A percentile compares a stretch with the other conserved stretches of the same genome.
phyloP scores from a whole-genome alignment of 2,888 invertebrate genomes.

The Lasioglossum figueresi region DNA sequence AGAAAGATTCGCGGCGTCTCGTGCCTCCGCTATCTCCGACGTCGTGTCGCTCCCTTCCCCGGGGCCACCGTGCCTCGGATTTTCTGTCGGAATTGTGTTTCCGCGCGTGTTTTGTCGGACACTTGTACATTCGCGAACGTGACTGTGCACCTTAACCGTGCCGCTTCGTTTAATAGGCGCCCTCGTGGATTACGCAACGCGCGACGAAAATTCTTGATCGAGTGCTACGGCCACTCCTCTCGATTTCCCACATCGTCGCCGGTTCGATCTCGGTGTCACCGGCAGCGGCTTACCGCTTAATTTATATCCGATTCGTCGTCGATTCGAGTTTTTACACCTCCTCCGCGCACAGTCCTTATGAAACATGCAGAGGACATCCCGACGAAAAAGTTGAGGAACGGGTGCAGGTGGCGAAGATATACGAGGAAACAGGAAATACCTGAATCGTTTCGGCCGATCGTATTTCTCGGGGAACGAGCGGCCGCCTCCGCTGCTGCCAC shows the following conservation, averaged over 20 bases:
- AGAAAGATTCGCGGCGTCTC: slow-evolving; percentile 42
- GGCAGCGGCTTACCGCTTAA: slow-evolving; percentile 65
- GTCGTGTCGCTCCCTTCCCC: background rate
- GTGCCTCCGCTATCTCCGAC: background rate
- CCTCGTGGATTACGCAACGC: slow-evolving; percentile 28
- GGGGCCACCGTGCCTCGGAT: background rate
- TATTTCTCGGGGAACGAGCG: slow-evolving; percentile 65
- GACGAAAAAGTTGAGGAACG: slow-evolving; percentile 74
- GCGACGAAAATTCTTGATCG: slow-evolving; percentile 29
- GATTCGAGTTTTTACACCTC: slow-evolving; percentile 69
- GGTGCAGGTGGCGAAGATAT: slow-evolving; percentile 74
- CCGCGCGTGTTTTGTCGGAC: slow-evolving; percentile 32
- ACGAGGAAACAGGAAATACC: slow-evolving; percentile 73
- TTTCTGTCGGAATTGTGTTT: slow-evolving; percentile 28
- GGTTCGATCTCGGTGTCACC: slow-evolving; percentile 19
- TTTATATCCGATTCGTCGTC: slow-evolving; percentile 64
- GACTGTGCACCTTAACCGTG: slow-evolving; percentile 15
- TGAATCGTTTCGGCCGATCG: slow-evolving; percentile 71
- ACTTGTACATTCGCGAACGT: slow-evolving; percentile 23
- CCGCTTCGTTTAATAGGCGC: slow-evolving; percentile 8
- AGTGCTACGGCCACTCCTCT: background rate
- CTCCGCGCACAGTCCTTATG: slow-evolving; percentile 69
- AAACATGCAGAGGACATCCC: slow-evolving; percentile 72
- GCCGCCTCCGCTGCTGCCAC: slow-evolving; percentile 30
- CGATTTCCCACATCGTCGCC: background rate